Evolutionary conservation across 2,797 vertebrate species (phyloP), one percentile per base, ranked within the genome.

Genomic region (Antennarius maculatus): DNA sequence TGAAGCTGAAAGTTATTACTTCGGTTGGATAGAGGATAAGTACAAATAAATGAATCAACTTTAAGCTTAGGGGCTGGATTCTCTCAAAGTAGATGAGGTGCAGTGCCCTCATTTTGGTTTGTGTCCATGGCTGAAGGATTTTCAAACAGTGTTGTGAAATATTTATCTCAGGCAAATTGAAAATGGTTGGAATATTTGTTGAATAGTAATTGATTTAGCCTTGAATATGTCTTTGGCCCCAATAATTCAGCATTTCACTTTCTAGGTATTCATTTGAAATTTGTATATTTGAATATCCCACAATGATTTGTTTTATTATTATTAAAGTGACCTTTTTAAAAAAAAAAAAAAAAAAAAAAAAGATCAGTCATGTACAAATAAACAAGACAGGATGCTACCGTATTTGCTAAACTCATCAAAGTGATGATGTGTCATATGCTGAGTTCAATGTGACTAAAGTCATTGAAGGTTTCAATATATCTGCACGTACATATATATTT

Each of bases 1-100:
- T 56, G 18, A 61, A 34, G 48, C 17, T 47, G 55, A 74, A 69
- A 79, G 45, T 71, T 66, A 65, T 68, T 58, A 69, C 69, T 54
- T 65, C 65, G 37, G 16, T 49, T 48, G 37, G 63, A 74, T n/a
- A 65, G 50, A 66, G 37, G 43, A 49, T 34, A 54, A 49, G 49
- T 57, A 42, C 41, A 78, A 61, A 74, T 45, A 43, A 69, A 64
- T 70, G 3, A 47, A 72, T 61, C 46, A 47, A 42, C 54, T 62
- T 69, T 42, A 29, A 74, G 48, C 54, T 28, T 9, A 9, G 31
- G 46, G 47, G 61, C 31, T 54, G 50, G 6, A 29, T 31, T 14
- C 23, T 11, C 2, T 46, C 31, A 15, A 10, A 69, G 54, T 28
- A 27, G 57, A 55, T 27, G 57, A 77, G 47, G 15, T n/a, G 29